Percentiles rank a stretch among this genome's conserved stretches.
These are phyloP conservation scores for Halocaridina rubra DNA, from an alignment of 2,888 invertebrate species.

Conservation along the genomic window DNA sequence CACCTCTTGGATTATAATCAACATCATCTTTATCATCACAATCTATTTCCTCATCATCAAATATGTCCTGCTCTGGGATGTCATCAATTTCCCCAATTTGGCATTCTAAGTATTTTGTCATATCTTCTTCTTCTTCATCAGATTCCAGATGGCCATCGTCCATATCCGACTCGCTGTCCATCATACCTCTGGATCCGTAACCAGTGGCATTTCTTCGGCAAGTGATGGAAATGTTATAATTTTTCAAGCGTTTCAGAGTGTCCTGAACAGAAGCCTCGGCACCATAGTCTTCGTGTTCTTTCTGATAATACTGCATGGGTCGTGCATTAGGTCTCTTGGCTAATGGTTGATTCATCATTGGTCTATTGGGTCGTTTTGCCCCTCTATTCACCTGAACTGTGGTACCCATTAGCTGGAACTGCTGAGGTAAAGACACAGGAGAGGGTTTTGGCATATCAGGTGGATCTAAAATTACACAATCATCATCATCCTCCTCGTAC, in stretches of 20 bases:
- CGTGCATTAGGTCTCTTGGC: constrained; percentile 49
- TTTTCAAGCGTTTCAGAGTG: constrained; percentile 61
- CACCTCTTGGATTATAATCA: constrained; percentile 40
- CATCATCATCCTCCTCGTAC: constrained; percentile 58
- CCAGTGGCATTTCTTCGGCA: constrained; percentile 57
- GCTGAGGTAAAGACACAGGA: constrained; percentile 41
- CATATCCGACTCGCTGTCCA: constrained; percentile 51
- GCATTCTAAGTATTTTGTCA: constrained; percentile 63
- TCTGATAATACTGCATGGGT: constrained; percentile 48
- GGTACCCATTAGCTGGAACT: constrained; percentile 63
- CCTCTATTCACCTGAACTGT: constrained; percentile 63
- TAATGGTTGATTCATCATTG: constrained; percentile 42
- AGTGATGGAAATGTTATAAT: constrained; percentile 63
- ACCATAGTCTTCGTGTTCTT: constrained; percentile 42
- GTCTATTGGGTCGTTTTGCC: constrained; percentile 52
- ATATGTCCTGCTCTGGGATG: constrained; percentile 37
- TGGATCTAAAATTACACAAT: constrained; percentile 63
- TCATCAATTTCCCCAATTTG: constrained; percentile 60
- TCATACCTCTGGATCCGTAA: constrained; percentile 21
- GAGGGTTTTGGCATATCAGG: constrained; percentile 52
- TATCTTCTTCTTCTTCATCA: constrained; percentile 61
- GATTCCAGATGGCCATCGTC: constrained; percentile 59
- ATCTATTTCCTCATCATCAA: constrained; percentile 43
- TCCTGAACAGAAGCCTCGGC: constrained; percentile 61
- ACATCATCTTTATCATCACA: constrained; percentile 50